Conservation (phyloP, 2,888 invertebrate species). For the Ophion costatus region DNA sequence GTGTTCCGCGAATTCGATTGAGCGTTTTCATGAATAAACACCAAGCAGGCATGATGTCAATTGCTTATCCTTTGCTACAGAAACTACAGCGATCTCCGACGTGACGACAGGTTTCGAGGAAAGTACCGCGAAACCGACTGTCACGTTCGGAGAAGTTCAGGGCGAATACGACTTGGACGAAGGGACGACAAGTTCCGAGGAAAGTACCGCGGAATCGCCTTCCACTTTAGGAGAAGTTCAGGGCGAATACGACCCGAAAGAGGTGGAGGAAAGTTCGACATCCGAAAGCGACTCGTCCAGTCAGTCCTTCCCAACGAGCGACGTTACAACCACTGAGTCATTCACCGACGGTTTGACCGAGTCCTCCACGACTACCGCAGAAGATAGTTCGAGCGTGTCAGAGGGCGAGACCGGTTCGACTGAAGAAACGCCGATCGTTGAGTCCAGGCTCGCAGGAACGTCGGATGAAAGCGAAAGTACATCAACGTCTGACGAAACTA, state of each 20-base stretch:
- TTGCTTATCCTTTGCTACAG: neutral
- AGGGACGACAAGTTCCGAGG: conserved; percentile 10
- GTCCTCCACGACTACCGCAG: conserved; percentile 45
- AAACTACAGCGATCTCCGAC: conserved; percentile 39
- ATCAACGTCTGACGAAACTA: conserved; percentile 27
- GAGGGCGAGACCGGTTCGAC: conserved; percentile 63
- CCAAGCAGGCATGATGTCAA: neutral
- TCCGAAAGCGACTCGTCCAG: conserved; percentile 33
- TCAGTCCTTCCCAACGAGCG: conserved; percentile 41
- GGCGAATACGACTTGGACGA: conserved; percentile 52
- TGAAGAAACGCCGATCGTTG: conserved; percentile 52
- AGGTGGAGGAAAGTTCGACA: conserved; percentile 14
- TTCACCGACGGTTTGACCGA: conserved; percentile 56
- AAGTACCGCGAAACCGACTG: conserved; percentile 13
- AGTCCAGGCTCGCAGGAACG: neutral
- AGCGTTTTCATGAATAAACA: neutral
- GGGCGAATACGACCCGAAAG: conserved; percentile 53
- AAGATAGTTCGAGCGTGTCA: conserved; percentile 72
- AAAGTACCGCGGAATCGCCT: conserved; percentile 13
- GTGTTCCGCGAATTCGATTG: too few species aligned
- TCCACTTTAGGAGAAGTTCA: conserved; percentile 42
- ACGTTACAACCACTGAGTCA: conserved; percentile 45
- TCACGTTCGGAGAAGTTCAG: conserved; percentile 39
- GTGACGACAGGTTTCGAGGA: conserved; percentile 14
- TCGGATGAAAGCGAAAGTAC: conserved; percentile 30